These are phyloP conservation scores for Chaunax sp. DNA, from an alignment of 2,797 vertebrate species.

Conservation along the genomic window DNA sequence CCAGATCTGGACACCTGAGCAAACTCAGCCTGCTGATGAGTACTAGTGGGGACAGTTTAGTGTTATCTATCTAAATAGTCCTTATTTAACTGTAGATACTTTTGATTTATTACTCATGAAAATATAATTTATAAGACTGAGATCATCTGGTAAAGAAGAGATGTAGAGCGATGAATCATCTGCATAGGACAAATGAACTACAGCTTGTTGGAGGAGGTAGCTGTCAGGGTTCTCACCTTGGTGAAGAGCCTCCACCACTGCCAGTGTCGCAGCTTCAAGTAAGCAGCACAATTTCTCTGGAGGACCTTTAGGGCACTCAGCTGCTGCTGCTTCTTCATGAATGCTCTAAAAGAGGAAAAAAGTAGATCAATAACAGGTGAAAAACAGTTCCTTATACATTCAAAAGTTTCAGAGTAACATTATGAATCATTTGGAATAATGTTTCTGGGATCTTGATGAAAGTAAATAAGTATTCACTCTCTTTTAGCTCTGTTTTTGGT, in stretches of 20 bases:
- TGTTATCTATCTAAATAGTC: background rate
- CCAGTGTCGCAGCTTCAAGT: slow-evolving; percentile 97
- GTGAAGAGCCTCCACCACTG: slow-evolving; percentile 99
- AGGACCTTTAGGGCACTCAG: slow-evolving; percentile 95
- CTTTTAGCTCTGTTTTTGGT: background rate
- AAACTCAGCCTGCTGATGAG: background rate
- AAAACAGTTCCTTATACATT: background rate
- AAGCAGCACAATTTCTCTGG: slow-evolving; percentile 97
- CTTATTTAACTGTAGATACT: background rate
- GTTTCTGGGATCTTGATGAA: background rate
- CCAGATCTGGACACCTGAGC: too few relatives aligned
- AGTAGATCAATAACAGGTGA: background rate
- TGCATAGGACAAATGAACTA: background rate
- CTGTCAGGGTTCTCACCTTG: slow-evolving; percentile 83
- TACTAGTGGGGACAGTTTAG: background rate
- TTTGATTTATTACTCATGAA: background rate
- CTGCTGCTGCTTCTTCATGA: slow-evolving; percentile 97
- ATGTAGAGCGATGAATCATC: background rate
- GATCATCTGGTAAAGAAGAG: background rate
- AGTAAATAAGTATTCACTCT: background rate
- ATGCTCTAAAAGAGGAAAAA: slow-evolving; percentile 84
- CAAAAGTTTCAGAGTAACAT: background rate
- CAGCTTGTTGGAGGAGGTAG: background rate
- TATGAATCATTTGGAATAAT: background rate
- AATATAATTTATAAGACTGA: background rate